These are phyloP conservation scores for Lissocephala sabroskyi DNA, from an alignment of 2,888 invertebrate genomes.

Conservation along the genomic window DNA sequence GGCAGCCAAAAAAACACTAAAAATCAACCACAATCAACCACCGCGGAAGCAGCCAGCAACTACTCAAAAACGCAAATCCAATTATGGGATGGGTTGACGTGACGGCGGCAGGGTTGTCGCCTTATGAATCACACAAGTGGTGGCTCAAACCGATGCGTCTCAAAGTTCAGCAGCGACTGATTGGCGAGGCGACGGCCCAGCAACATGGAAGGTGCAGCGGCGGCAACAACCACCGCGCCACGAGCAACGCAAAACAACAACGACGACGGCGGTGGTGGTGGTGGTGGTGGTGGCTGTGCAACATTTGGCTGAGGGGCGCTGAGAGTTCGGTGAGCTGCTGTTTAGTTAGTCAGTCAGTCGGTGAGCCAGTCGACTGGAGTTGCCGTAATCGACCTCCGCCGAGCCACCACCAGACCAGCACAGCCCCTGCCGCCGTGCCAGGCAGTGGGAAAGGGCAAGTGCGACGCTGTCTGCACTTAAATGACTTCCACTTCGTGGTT, in stretches of 20 bases:
- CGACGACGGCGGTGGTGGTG: too few relatives aligned
- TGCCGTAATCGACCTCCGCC: constrained; percentile 48
- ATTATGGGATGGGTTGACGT: constrained; percentile 35
- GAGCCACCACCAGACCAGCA: constrained; percentile 28
- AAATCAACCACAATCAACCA: constrained; percentile 34
- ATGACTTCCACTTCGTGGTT: constrained; percentile 45
- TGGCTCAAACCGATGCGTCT: constrained; percentile 26
- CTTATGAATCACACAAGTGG: constrained; percentile 13
- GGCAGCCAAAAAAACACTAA: constrained; percentile 13
- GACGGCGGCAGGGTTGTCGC: background rate
- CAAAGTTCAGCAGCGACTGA: constrained; percentile 50
- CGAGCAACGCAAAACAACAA: too few relatives aligned
- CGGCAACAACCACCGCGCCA: constrained; percentile 18
- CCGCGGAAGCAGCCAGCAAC: constrained; percentile 12
- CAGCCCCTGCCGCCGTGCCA: background rate
- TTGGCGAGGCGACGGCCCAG: constrained; percentile 19
- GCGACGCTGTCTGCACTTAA: constrained; percentile 51
- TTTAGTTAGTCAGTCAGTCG: constrained; percentile 37
- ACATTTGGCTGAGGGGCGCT: constrained; percentile 45
- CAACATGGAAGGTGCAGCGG: too few relatives aligned
- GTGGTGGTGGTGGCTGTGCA: constrained; percentile 32
- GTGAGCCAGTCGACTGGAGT: constrained; percentile 24
- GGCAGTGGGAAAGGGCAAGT: constrained; percentile 19
- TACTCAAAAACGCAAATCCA: constrained; percentile 54
- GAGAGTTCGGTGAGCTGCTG: constrained; percentile 39